These are phyloP conservation scores for Eupeodes latifasciatus DNA, from an alignment of 2,888 invertebrate species.

Conservation along the genomic window DNA sequence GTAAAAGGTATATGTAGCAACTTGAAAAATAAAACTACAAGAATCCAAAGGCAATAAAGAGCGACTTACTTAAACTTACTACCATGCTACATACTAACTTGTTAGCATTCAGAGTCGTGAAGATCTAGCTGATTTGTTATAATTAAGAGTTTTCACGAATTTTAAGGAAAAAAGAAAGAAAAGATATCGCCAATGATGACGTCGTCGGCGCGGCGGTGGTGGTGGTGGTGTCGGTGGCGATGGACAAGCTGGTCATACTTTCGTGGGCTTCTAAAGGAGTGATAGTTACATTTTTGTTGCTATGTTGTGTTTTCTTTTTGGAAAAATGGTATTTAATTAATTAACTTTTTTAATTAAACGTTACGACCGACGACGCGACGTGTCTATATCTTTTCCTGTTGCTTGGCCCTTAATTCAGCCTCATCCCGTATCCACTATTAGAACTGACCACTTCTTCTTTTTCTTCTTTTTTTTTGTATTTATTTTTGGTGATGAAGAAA, in stretches of 20 bases:
- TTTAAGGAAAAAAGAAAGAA: constrained; percentile 2
- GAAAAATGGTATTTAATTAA: constrained; percentile 55
- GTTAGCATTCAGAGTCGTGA: constrained; percentile 51
- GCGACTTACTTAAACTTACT: background rate
- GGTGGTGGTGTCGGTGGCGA: too few relatives aligned
- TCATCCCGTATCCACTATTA: background rate
- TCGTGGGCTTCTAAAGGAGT: background rate
- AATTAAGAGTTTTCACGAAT: constrained; percentile 69
- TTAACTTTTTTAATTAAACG: constrained; percentile 72
- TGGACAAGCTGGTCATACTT: background rate
- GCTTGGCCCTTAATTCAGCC: background rate
- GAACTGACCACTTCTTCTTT: background rate
- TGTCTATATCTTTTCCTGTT: constrained; percentile 45
- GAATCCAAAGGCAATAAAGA: background rate
- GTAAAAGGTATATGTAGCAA: background rate
- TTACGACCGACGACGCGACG: constrained; percentile 30
- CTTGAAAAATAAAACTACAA: background rate
- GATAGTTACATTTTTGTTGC: constrained; percentile 21
- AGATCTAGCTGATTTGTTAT: constrained; percentile 65
- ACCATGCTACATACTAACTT: constrained; percentile 13
- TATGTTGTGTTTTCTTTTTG: constrained; percentile 1
- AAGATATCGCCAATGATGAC: background rate
- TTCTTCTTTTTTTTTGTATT: background rate
- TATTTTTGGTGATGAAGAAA: background rate
- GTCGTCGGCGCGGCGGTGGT: too few relatives aligned